Evolutionary conservation across 2,113 vertebrate species (phyloP), one percentile per base, ranked within the genome.

Genomic region (Gracilinanus agilis): DNA sequence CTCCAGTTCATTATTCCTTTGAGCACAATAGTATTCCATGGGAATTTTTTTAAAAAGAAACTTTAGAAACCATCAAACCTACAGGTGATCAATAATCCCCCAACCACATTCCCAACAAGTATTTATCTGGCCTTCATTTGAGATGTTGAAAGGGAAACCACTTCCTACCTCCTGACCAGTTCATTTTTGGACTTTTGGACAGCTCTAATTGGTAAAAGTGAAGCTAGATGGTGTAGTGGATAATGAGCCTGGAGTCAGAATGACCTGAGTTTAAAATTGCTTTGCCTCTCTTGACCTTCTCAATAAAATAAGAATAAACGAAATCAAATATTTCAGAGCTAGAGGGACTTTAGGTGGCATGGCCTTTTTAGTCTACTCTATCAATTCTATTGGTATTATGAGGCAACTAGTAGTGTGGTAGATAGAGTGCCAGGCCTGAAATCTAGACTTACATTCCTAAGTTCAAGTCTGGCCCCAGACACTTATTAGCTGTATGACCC

Each of bases 1-100:
- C n/a, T n/a, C n/a, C n/a, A n/a, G n/a, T n/a, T n/a, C n/a, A n/a
- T n/a, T n/a, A n/a, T n/a, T n/a, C n/a, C n/a, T n/a, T n/a, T n/a
- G n/a, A n/a, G n/a, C n/a, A n/a, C n/a, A n/a, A n/a, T n/a, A n/a
- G n/a, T n/a, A n/a, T n/a, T n/a, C n/a, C n/a, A n/a, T n/a, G n/a
- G n/a, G n/a, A n/a, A n/a, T n/a, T n/a, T n/a, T n/a, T 75, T 75
- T 21, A 75, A 75, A 83, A 83, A 83, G 67, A 83, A 83, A 83
- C n/a, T 83, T 83, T 34, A 40, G 67, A 83, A 83, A 83, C 16
- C 1, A 40, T 83, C 67, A 83, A 21, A 83, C 19, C 61, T 83
- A 1, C 21, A 40, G n/a, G 67, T 40, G n/a, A 83, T 40, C 67
- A 83, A 83, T 19, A 83, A 83, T 83, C 0, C 67, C 6, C n/a